Evolutionary conservation across 2,113 vertebrate genomes (phyloP), one percentile per base, ranked within the genome.

Genomic region (Ceyx cyanopectus): DNA sequence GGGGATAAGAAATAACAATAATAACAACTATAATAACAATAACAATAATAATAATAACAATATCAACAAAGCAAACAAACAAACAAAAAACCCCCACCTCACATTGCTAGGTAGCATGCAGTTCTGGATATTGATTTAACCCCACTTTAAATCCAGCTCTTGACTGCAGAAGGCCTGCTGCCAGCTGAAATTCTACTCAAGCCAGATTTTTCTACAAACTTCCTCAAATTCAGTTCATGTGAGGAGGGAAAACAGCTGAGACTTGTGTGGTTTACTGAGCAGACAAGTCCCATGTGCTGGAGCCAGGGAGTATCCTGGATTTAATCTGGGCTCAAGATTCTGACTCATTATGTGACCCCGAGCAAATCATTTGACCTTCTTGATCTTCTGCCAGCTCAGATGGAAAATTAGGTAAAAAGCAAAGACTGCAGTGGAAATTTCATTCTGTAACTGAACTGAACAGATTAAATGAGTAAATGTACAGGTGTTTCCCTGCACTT

Each of bases 321-420:
- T 92, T 95, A 84, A 88, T 87, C 40, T 68, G 81, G 37, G 68
- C 83, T 95, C 83, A 73, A 79, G 93, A 66, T 76, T 86, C 81
- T 97, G 96, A 97, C 95, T 97, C 97, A 97, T 81, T 85, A 12
- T 5, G 48, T 92, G 89, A 85, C 93, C 81, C 40, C 0, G 2
- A 87, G 81, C 68, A 95, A 90, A 91, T 96, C 90, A 95, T 65
- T 94, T 96, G 87, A 96, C 86, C 79, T 89, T 50, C 85, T 61
- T 73, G 90, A 37, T 82, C 92, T 95, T 96, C 79, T 84, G 91
- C 96, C 94, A 95, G 90, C 82, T 96, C 87, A 94, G 89, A 90
- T 4, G 83, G 94, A 95, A 96, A 92, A 93, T 60, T 66, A 86
- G 46, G 56, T 89, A 91, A 96, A 96, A 92, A 94, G 91, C 81